phyloP scores from a whole-genome alignment of 2,113 vertebrate species.

The Otocyon megalotis region DNA sequence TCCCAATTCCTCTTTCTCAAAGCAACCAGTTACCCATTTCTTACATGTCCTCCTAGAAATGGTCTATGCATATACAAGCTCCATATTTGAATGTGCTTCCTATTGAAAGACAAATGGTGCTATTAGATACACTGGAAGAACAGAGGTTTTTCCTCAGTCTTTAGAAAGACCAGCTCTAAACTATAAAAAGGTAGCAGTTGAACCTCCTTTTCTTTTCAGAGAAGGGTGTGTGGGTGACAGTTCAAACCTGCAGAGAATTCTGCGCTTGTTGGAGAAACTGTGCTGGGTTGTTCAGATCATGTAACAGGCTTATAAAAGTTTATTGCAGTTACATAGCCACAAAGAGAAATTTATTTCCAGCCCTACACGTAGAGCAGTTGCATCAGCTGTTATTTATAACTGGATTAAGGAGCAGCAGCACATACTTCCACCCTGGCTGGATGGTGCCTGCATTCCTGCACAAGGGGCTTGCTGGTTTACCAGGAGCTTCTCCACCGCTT shows the following conservation, averaged over 20 bases:
- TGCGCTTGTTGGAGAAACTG: constrained; percentile 26
- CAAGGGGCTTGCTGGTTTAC: background rate
- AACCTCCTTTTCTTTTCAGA: background rate
- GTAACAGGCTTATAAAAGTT: constrained; percentile 7
- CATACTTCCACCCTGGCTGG: accelerated
- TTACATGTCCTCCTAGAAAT: background rate
- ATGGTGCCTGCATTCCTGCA: background rate
- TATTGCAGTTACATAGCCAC: background rate
- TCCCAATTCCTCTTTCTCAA: background rate
- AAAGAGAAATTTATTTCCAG: constrained; percentile 41
- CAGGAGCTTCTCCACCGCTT: background rate
- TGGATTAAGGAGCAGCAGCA: background rate
- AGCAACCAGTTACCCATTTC: background rate
- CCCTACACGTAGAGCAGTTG: background rate
- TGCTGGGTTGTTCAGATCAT: constrained; percentile 6
- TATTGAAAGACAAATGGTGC: background rate
- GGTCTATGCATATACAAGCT: background rate
- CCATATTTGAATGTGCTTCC: background rate
- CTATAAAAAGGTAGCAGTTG: background rate
- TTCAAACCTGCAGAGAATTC: constrained; percentile 11
- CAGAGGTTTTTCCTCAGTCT: background rate
- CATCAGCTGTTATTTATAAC: background rate
- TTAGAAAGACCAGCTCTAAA: background rate
- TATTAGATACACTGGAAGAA: background rate
- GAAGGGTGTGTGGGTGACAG: background rate